Base-by-base conservation (phyloP, 2,113 vertebrate species). In the Ageneiosus marmoratus region DNA sequence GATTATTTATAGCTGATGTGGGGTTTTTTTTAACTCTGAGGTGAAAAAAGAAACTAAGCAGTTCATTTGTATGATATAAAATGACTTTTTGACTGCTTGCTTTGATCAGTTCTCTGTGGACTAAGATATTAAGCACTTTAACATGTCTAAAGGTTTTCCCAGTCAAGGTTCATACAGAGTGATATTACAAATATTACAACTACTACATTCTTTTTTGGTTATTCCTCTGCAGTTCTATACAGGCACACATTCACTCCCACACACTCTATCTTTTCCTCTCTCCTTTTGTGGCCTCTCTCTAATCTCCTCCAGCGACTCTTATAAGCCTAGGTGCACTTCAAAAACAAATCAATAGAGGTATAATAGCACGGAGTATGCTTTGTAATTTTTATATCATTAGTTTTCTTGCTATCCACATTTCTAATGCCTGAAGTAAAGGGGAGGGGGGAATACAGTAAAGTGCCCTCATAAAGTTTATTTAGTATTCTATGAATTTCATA, bases 401-500 rank as follows among this genome's bases (percentile, higher is more conserved):
- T 97, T 96, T 96, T 96, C 92, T 95, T 93, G 94, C 93, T 94
- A 74, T 85, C 81, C 85, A 81, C 88, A 89, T 89, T 95, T 93
- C 95, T 95, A 94, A 94, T 96, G 95, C 96, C 95, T 96, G 94
- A 95, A 95, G 83, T 84, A 70, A 77, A 80, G 58, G 41, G 22
- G 48, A 6, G 46, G 53, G 76, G 27, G 84, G 69, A n/a, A 51
- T 94, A 96, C 96, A 96, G 94, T 95, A 94, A 92, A 96, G 94
- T 89, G 91, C 94, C 92, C 95, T 96, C 93, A 90, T 97, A 96
- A 97, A 98, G 95, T 97, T 98, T 97, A 97, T 98, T 98, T 97
- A 96, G 96, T 97, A 97, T 98, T 99, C 96, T 95, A 97, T 98
- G 96, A 98, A 98, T 99, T 97, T 96, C 95, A 97, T 95, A 98